A percentile compares a stretch with the other conserved stretches of the same genome.
Conservation (phyloP, 2,797 vertebrate genomes). For the Danio tinwini region DNA sequence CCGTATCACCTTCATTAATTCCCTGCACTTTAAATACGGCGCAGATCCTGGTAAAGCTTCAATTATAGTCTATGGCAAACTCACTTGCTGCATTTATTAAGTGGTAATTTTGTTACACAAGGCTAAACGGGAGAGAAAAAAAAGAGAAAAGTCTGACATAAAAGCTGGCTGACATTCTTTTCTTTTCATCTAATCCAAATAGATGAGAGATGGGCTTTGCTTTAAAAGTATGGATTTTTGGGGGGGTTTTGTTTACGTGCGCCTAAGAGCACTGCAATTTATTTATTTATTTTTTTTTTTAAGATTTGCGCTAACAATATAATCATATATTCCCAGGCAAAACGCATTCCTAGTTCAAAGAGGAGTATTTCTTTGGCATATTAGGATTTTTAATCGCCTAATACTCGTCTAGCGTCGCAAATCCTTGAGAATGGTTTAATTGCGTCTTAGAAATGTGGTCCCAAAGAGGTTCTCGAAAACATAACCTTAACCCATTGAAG, state of each 20-base stretch:
- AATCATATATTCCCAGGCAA: constrained; percentile 77
- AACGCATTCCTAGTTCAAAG: constrained; percentile 81
- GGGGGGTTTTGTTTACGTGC: constrained; percentile 75
- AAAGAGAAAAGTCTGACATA: constrained; percentile 67
- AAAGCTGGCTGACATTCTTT: constrained; percentile 77
- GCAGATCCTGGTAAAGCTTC: constrained; percentile 71
- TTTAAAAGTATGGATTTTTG: constrained; percentile 72
- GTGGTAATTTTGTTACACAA: constrained; percentile 82
- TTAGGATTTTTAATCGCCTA: constrained; percentile 82
- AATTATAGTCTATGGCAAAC: constrained; percentile 76
- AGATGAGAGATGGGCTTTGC: constrained; percentile 78
- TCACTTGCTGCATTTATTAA: constrained; percentile 79
- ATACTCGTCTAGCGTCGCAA: constrained; percentile 68
- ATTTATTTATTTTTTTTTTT: not conserved
- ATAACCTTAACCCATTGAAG: constrained; percentile 68
- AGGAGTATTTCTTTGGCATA: constrained; percentile 72
- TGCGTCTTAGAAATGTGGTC: constrained; percentile 66
- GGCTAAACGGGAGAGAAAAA: constrained; percentile 70
- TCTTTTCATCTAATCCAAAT: constrained; percentile 80
- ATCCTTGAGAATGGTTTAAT: constrained; percentile 67
- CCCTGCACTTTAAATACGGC: constrained; percentile 72
- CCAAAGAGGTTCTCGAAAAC: constrained; percentile 66
- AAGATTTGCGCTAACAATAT: constrained; percentile 75
- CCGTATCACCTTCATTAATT: constrained; percentile 75
- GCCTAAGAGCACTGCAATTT: constrained; percentile 65